A percentile compares a stretch with the other conserved stretches of the same genome.
These are phyloP conservation scores for Menura novaehollandiae DNA, from an alignment of 2,113 vertebrate genomes.

Conservation along the genomic window DNA sequence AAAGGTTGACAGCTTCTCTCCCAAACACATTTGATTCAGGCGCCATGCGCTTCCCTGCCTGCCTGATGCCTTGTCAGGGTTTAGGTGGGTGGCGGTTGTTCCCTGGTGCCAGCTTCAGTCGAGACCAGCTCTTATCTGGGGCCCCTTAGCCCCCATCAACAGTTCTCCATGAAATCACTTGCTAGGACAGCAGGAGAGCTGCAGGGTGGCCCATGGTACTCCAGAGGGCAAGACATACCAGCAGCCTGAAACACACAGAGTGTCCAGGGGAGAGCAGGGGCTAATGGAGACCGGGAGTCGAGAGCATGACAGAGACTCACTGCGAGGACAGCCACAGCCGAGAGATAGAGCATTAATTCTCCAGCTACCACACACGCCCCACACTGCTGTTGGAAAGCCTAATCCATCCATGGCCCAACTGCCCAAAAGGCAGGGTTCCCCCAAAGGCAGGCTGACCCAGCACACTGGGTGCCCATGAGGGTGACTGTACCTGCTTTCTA, in stretches of 20 bases:
- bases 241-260: not conserved
- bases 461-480: accelerated
- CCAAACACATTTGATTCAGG: not conserved
- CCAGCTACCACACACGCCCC: not conserved
- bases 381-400: not conserved
- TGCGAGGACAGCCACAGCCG: accelerated
- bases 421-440: not conserved
- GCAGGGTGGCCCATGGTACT: not conserved
- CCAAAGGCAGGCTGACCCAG: not conserved
- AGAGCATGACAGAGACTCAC: not conserved
- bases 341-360: not conserved
- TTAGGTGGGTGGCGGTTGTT: not conserved
- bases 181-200: not conserved
- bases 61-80: not conserved
- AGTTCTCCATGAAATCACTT: not conserved
- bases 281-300: not conserved
- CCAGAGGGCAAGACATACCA: not conserved
- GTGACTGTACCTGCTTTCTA: constrained; percentile 85
- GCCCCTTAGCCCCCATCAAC: not conserved
- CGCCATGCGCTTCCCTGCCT: accelerated
- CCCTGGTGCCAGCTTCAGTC: not conserved
- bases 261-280: accelerated
- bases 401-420: not conserved
- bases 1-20: not conserved
- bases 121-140: not conserved